These are phyloP conservation scores for Nomada goodeniana DNA, from an alignment of 2,888 invertebrate species.

Conservation along the genomic window DNA sequence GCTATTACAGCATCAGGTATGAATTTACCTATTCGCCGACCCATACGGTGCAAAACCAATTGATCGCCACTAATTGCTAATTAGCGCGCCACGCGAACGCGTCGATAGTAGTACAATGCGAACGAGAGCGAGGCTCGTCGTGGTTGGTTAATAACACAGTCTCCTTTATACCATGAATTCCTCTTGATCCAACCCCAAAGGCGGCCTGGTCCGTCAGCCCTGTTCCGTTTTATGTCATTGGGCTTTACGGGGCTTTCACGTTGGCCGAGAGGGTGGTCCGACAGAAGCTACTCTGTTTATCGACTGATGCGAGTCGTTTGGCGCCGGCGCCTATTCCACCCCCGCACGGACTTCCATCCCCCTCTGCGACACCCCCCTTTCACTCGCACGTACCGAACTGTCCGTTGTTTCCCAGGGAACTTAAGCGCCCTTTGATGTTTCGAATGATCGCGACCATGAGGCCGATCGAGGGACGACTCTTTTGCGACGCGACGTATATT, in stretches of 20 bases:
- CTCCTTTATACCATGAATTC: conserved; percentile 31
- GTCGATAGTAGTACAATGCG: neutral
- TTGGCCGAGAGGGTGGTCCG: conserved; percentile 55
- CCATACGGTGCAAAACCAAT: too few relatives aligned
- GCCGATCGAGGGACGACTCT: too few relatives aligned
- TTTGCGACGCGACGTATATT: too few relatives aligned
- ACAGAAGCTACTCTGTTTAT: conserved; percentile 60
- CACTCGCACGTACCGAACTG: neutral
- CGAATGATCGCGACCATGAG: too few relatives aligned
- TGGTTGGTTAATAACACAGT: conserved; percentile 20
- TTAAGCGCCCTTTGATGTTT: neutral
- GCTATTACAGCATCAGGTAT: too few relatives aligned
- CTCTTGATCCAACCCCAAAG: conserved; percentile 46
- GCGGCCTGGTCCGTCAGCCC: conserved; percentile 62
- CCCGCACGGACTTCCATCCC: conserved; percentile 23
- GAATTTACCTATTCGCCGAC: too few relatives aligned
- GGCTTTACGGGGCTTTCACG: conserved; percentile 69
- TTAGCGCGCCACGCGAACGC: neutral
- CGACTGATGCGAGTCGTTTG: conserved; percentile 64
- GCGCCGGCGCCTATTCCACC: conserved; percentile 63
- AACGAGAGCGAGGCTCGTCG: conserved; percentile 3
- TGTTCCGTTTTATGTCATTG: conserved; percentile 77
- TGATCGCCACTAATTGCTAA: neutral
- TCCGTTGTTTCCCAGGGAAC: neutral
- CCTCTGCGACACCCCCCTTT: neutral